Evolutionary conservation across 2,797 vertebrate species (phyloP), one percentile per base, ranked within the genome.

Genomic region (Lutjanus argentimaculatus): DNA sequence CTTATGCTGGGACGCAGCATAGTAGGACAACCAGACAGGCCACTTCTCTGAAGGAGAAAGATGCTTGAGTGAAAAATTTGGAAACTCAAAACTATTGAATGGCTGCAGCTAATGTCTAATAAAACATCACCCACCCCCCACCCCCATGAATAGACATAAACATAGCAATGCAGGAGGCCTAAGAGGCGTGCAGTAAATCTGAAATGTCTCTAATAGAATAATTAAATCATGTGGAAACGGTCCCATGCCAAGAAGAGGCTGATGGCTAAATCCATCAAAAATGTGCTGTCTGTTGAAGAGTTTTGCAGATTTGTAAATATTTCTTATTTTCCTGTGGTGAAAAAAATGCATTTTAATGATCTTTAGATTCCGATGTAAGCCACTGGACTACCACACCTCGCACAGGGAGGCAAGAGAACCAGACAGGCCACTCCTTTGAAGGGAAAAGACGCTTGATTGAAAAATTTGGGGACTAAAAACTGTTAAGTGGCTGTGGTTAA

Each of bases 71-170:
- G 84, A 91, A 83, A 85, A 86, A 86, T 76, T 83, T 90, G 81
- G 83, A 80, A 83, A 85, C 75, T 80, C 36, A 53, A 76, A 86
- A 80, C 67, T 68, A 72, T 71, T 80, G 83, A 91, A 78, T 79
- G 85, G 61, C 75, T 91, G 91, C 72, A 87, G 89, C 71, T 69
- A 78, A 72, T 82, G 85, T 85, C 79, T 85, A 88, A 85, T 87
- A 89, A 91, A 93, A 90, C 88, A 93, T 88, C 75, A 80, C 2
- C 84, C n/a, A n/a, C n/a, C n/a, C n/a, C n/a, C n/a, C n/a, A n/a
- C 86, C 87, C 64, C 88, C 81, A 68, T 73, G 73, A 79, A 79
- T 19, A 81, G 79, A 70, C 85, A 82, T 85, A 86, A 89, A 89
- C 84, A 89, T 49, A 69, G 67, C 83, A 71, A 67, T 30, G 80